Percentiles rank a stretch among this genome's conserved stretches.
Evolutionary conservation across 2,888 invertebrate species (phyloP).

Genomic region (Drosophila koepferae): DNA sequence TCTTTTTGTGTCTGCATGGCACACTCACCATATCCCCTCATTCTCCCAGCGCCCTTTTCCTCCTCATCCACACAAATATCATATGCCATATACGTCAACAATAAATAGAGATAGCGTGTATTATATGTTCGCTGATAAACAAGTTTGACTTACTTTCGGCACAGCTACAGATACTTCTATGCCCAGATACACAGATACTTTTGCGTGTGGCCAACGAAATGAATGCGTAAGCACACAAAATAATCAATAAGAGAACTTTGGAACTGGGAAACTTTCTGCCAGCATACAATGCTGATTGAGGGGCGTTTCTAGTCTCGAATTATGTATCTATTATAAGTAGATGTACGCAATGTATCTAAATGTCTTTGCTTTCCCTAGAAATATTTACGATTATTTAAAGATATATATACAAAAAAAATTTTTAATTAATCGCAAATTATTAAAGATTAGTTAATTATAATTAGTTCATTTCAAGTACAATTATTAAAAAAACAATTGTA

Average conservation of each 20-base stretch:
- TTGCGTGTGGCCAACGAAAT: slow-evolving; percentile 51
- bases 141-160: slow-evolving; percentile 75
- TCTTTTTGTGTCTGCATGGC: slow-evolving; percentile 28
- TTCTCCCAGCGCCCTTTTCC: background rate
- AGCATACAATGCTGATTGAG: slow-evolving; percentile 37
- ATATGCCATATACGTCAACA: slow-evolving; percentile 30
- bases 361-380: background rate
- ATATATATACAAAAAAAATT: background rate
- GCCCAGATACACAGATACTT: slow-evolving; percentile 33
- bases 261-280: slow-evolving; percentile 50
- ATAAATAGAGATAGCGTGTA: slow-evolving; percentile 62
- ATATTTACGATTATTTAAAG: background rate
- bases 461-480: background rate
- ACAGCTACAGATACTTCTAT: slow-evolving; percentile 33
- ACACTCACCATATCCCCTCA: background rate
- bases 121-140: slow-evolving; percentile 65
- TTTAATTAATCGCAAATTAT: background rate
- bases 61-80: background rate
- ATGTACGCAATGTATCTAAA: slow-evolving; percentile 2
- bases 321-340: slow-evolving; percentile 8
- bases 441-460: background rate
- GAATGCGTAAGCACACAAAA: slow-evolving; percentile 76
- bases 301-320: slow-evolving; percentile 46
- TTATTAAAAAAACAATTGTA: background rate
- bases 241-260: slow-evolving; percentile 77